Conservation (phyloP, 2,797 vertebrate species). For the Prunella strophiata region DNA sequence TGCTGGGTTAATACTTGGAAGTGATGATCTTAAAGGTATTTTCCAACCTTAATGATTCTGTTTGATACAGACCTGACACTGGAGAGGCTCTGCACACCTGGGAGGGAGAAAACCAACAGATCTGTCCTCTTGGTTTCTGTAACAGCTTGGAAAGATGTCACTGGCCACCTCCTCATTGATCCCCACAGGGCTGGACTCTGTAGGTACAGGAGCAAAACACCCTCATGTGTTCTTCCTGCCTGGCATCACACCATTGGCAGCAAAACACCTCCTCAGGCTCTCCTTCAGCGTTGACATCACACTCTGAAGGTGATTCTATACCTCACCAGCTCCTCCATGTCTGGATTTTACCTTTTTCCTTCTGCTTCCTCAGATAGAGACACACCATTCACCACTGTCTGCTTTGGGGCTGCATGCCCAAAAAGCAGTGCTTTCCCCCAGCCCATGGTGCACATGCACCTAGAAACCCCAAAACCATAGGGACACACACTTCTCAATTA, state of each 20-base stretch:
- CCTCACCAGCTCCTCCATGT: neutral
- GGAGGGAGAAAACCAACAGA: neutral
- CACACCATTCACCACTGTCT: neutral
- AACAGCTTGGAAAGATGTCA: neutral
- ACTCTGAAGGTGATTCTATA: neutral
- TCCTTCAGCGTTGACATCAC: neutral
- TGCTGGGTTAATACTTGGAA: neutral
- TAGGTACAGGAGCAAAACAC: neutral
- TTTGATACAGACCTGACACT: neutral
- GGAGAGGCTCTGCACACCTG: neutral
- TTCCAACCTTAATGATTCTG: neutral
- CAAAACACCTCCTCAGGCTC: neutral
- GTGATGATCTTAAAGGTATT: neutral
- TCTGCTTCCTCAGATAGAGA: neutral
- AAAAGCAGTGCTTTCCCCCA: neutral
- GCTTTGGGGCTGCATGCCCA: neutral
- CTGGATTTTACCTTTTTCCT: neutral
- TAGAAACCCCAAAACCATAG: accelerated
- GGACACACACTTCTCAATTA: accelerated
- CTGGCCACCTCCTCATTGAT: neutral
- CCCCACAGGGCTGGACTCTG: neutral
- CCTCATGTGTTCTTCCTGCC: neutral
- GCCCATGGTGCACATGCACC: accelerated
- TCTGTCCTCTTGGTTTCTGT: neutral
- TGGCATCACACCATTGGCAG: neutral